These are phyloP conservation scores for Halcyon chelicuti DNA, from an alignment of 2,797 vertebrate species.

Conservation along the genomic window DNA sequence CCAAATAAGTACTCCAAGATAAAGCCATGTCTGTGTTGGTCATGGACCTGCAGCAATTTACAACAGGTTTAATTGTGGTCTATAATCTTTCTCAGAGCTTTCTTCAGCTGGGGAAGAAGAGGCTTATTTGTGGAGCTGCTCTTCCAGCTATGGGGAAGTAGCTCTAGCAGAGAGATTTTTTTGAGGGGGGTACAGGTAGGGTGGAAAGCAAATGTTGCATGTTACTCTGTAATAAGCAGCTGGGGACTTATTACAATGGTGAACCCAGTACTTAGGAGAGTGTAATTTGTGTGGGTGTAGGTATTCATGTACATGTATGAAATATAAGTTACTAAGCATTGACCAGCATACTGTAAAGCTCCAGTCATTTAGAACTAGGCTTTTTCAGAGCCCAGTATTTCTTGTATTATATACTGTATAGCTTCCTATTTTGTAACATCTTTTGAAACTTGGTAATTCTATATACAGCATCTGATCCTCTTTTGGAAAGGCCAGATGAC, in stretches of 20 bases:
- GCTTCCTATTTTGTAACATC: constrained; percentile 12
- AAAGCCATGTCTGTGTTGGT: background rate
- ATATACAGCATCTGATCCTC: background rate
- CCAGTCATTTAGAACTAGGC: background rate
- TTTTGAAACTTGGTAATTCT: constrained; percentile 17
- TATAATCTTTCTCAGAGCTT: background rate
- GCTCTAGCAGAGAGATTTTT: background rate
- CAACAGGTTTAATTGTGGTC: background rate
- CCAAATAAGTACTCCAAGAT: background rate
- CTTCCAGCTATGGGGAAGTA: background rate
- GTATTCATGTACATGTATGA: background rate
- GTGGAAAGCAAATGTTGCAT: background rate
- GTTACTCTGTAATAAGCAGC: background rate
- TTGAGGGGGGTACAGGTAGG: background rate
- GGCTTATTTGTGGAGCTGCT: background rate
- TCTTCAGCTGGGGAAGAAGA: background rate
- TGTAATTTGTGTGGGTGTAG: background rate
- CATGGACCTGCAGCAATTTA: background rate
- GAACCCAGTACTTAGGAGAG: background rate
- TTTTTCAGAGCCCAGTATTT: background rate
- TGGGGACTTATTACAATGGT: background rate
- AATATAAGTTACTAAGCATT: background rate
- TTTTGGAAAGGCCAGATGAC: background rate
- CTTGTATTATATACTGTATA: constrained; percentile 47
- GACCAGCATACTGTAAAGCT: background rate